phyloP scores from a whole-genome alignment of 2,888 invertebrate genomes.

The Mycalesis mineus region DNA sequence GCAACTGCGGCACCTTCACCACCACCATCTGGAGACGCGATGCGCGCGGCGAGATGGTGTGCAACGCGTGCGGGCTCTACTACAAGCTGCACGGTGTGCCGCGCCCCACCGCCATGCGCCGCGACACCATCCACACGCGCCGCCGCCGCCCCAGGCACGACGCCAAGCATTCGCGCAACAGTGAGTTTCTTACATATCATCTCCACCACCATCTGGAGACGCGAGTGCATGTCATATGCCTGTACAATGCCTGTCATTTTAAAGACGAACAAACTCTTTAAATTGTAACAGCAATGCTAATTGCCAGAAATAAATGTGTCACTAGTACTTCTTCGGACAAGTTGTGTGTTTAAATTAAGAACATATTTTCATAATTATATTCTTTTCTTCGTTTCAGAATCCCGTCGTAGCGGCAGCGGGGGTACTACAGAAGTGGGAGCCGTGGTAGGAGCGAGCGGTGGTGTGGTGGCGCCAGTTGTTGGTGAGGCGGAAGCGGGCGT shows the following conservation, averaged over 20 bases:
- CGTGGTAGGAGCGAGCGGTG: conserved; percentile 28
- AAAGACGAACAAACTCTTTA: too few relatives aligned
- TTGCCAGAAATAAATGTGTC: too few relatives aligned
- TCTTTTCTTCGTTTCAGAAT: conserved; percentile 43
- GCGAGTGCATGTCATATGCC: too few relatives aligned
- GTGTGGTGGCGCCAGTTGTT: conserved; percentile 26
- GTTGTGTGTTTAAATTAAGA: too few relatives aligned
- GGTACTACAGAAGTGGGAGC: conserved; percentile 34
- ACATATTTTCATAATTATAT: too few relatives aligned
- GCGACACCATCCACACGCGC: conserved; percentile 96
- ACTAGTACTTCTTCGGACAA: too few relatives aligned
- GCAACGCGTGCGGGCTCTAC: conserved; percentile 98
- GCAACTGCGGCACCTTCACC: conserved; percentile 97
- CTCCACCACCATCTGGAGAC: neutral
- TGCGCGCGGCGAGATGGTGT: conserved; percentile 97
- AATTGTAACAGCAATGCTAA: too few relatives aligned
- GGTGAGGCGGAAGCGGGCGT: conserved; percentile 36
- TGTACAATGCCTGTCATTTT: too few relatives aligned
- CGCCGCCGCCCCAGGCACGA: conserved; percentile 90
- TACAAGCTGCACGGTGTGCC: conserved; percentile 97
- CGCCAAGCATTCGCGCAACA: conserved; percentile 72
- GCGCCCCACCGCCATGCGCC: conserved; percentile 95
- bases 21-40: conserved; percentile 99
- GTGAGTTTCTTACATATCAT: conserved; percentile 49
- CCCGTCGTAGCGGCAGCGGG: conserved; percentile 48